Evolutionary conservation across 2,888 invertebrate species (phyloP).

Genomic region (Drosophila hamatofila): DNA sequence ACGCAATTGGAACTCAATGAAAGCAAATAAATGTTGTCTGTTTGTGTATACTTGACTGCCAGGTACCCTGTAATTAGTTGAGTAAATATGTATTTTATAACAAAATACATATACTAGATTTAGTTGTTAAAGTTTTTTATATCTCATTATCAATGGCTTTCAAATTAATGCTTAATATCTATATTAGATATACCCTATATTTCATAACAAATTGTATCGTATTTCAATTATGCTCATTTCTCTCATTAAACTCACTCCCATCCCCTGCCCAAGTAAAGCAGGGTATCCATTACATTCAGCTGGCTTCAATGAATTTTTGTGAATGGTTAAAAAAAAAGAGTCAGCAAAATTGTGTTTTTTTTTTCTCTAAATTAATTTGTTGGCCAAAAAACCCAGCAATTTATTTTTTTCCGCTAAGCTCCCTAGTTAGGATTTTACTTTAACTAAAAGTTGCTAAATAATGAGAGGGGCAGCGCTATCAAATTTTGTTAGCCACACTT

Average conservation of each 20-base stretch:
- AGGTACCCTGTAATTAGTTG: constrained; percentile 16
- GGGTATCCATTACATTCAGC: constrained; percentile 15
- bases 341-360: constrained; percentile 58
- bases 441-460: constrained; percentile 31
- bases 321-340: constrained; percentile 52
- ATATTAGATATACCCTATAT: neutral
- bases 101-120: neutral
- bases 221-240: neutral
- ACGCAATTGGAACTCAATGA: constrained; percentile 4
- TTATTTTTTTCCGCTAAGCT: constrained; percentile 26
- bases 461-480: too few species aligned
- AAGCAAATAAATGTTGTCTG: constrained; percentile 12
- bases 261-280: neutral
- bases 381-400: constrained; percentile 17
- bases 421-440: constrained; percentile 48
- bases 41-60: too few species aligned
- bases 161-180: neutral
- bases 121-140: neutral
- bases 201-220: too few species aligned
- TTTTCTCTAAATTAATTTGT: constrained; percentile 32
- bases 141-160: neutral
- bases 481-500: neutral
- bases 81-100: neutral
- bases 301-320: constrained; percentile 60
- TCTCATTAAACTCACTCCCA: neutral